Base-by-base conservation (phyloP, 2,113 vertebrate species). In the Micronisus gabar region DNA sequence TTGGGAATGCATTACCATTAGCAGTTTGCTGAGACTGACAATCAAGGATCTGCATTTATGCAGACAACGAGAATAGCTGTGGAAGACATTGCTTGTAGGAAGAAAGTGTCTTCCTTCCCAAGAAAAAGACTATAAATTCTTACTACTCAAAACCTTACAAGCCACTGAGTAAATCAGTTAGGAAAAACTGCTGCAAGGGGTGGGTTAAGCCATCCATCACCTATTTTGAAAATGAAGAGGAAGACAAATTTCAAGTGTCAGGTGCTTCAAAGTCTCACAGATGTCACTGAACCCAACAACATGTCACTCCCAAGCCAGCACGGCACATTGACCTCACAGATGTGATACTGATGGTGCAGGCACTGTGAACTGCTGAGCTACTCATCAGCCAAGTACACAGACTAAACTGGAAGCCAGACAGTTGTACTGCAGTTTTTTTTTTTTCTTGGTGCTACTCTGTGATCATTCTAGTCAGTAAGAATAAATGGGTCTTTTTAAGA, bases 381-480 rank as follows among this genome's bases (percentile, higher is more conserved):
- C 26, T 50, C 23, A 66, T 23, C 52, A 29, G 23, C 4, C 38
- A 30, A 50, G 55, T 2, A 21, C 41, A 62, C 20, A 67, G 36
- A 23, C 29, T 56, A 43, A 58, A n/a, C 63, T 74, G 50, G 48
- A 62, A 93, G 50, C 15, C 82, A 65, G 45, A 52, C 6, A 38
- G 30, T 1, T 1, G 0, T 34, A 22, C 9, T 6, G 1, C 41
- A 38, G 58, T 23, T 47, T 9, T 22, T 61, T 74, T 74, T 70
- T 40, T 13, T 5, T 5, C 58, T 53, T 58, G 4, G 3, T 62
- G 18, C 30, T 85, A 21, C 55, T 48, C 45, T 59, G 27, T 43
- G 29, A 36, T 8, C 26, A 26, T 53, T 86, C 65, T 29, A n/a
- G 32, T 26, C 26, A 75, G 15, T 10, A 66, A 52, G 32, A 70